Evolutionary conservation across 1,140 invertebrate species (phyloP), one percentile per base, ranked within the genome.

Genomic region (Thereuonema tuberculata): DNA sequence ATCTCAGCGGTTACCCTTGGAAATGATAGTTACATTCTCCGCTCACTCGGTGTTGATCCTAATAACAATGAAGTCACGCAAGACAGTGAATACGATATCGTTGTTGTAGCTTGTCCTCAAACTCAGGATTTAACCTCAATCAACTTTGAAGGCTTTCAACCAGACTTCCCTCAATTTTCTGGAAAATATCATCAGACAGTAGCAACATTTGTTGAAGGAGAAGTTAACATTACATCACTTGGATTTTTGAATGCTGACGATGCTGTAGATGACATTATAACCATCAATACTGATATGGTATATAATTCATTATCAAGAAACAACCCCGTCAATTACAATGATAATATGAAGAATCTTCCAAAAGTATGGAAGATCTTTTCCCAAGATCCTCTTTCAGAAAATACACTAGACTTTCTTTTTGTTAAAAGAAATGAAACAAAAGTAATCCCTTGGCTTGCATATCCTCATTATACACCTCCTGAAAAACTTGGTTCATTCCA

Each of bases 301-400:
- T 77, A 75, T 61, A 78, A 74, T 58, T 73, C 73, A 3, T 62
- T 77, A 14, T 72, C 72, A 2, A 71, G 61, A 58, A 58, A 64
- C 57, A 66, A 62, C 57, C 64, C 65, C 20, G 64, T 61, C 1
- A 58, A 61, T 28, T 28, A 64, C 17, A 37, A 24, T 23, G 60
- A 63, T 20, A 55, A 58, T 12, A 60, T 63, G 47, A 58, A 29
- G 15, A 17, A 46, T 24, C 14, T 69, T 9, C 64, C 67, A 20
- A 63, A 67, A 55, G 68, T 81, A 24, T 83, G 76, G 72, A 84
- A 83, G 70, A 65, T 84, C 28, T 84, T 84, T 66, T 81, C 80
- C 48, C 69, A 74, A 43, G 59, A 70, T 43, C 64, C 70, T 24
- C 64, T 83, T 5, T 67, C 72, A 14, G 62, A 74, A 27, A 60